Evolutionary conservation across 1,140 invertebrate genomes (phyloP), one percentile per base, ranked within the genome.

Genomic region (Drosophila busckii): DNA sequence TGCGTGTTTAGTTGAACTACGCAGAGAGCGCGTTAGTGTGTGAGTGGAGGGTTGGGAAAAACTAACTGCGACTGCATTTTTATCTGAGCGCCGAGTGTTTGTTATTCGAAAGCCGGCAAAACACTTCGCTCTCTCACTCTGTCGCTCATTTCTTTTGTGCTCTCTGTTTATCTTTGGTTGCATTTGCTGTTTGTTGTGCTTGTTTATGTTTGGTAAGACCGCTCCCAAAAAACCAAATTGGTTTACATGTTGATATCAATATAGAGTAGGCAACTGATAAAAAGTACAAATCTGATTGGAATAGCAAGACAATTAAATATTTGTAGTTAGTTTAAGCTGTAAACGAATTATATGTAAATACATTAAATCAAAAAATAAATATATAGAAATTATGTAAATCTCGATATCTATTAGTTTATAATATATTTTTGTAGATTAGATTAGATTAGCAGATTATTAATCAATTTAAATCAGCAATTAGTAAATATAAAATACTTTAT

Each of bases 81-180:
- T 49, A 56, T 56, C 53, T 62, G 34, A 37, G 28, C 16, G 22
- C 8, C 5, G 2, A 45, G n/a, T 20, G 12, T n/a, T 1, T 13
- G 25, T 49, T 6, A 28, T 7, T 19, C n/a, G 15, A 9, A 23
- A 28, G 55, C 53, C 59, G 60, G 44, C 38, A 41, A 41, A 41
- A 52, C 37, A 52, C n/a, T 9, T 22, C 26, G 25, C 32, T 23
- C 34, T 16, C 32, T 19, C 20, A 12, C 15, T n/a, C 35, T 31
- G 23, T 17, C 17, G 5, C 40, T 23, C 44, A 25, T 29, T 31
- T 17, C 1, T 25, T 40, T 37, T 46, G 20, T 17, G 40, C 60
- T 78, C 73, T 78, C 73, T 78, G 73, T 78, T 78, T 78, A 78
- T 78, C 73, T 78, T 80, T 69, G 25, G 20, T 35, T 60, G 8